Evolutionary conservation across 2,113 vertebrate genomes (phyloP), one percentile per base, ranked within the genome.

Genomic region (Psammodynastes pulverulentus): DNA sequence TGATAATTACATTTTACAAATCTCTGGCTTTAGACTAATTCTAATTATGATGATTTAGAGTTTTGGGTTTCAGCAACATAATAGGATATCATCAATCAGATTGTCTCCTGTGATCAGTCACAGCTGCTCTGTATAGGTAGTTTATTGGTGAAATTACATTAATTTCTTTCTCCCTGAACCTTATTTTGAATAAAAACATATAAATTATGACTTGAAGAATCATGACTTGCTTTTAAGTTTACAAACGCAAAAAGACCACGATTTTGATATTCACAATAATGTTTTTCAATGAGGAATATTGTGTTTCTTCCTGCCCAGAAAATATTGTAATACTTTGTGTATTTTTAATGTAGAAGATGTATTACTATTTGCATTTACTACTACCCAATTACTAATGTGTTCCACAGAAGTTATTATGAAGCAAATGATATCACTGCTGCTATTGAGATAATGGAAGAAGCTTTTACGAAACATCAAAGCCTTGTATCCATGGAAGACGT

Each of bases 361-460:
- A 7, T 84, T 43, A 9, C 1, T 1, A 19, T 39, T n/a, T 39
- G 4, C 2, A 58, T 85, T 89, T 53, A 34, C 52, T 58, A 52
- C 29, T 0, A 0, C 15, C 4, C 19, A 3, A 15, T 94, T 85
- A 0, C 56, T 0, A 45, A 19, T 95, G 13, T 93, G 5, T 93
- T 51, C 92, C 96, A 6, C 7, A 99, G 99, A 98, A 99, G 98
- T 96, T 99, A 99, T 84, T 99, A 99, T 24, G 99, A 99, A 97
- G 98, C 98, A 92, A 99, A 97, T 39, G 99, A 99, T 93, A 96
- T 98, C 90, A 91, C 97, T 4, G 98, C 98, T 34, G 99, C 99
- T 86, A 98, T 99, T 91, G 98, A 98, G 26, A 98, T 99, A 67
- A 97, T 99, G 39, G 98, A 99, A 93, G 99, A 99, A 94, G 98